These are phyloP conservation scores for Sarcophaga rosellei DNA, from an alignment of 2,888 invertebrate genomes.

Conservation along the genomic window DNA sequence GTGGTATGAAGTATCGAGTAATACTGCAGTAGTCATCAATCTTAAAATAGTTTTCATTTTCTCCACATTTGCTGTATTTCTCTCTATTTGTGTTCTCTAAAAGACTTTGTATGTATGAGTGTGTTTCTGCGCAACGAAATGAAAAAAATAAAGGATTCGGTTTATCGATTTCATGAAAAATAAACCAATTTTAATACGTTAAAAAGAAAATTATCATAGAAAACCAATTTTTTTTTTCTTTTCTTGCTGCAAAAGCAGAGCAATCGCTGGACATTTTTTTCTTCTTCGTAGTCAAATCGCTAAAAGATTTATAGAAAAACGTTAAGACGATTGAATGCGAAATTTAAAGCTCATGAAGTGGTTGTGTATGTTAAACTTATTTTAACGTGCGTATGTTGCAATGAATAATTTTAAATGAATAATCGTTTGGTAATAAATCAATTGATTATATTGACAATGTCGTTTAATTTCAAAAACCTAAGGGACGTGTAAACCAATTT, in stretches of 20 bases:
- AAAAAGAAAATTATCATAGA: constrained; percentile 60
- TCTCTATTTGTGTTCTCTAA: not conserved
- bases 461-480: not conserved
- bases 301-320: constrained; percentile 45
- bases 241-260: not conserved
- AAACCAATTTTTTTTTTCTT: constrained; percentile 61
- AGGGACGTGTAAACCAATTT: not conserved
- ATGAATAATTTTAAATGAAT: constrained; percentile 1
- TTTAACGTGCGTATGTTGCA: not conserved
- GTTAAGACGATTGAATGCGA: constrained; percentile 39
- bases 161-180: constrained; percentile 47
- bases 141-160: constrained; percentile 35
- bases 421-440: constrained; percentile 40
- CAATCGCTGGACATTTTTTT: not conserved
- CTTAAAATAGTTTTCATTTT: constrained; percentile 63
- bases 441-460: constrained; percentile 16
- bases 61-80: not conserved
- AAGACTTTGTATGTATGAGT: not conserved
- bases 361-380: too few relatives aligned
- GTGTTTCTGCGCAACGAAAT: not conserved
- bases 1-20: constrained; percentile 35
- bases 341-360: constrained; percentile 26
- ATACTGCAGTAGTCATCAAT: constrained; percentile 67
- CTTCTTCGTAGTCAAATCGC: constrained; percentile 34
- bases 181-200: constrained; percentile 48